These are phyloP conservation scores for Thunnus albacares DNA, from an alignment of 2,797 vertebrate species.

Conservation along the genomic window DNA sequence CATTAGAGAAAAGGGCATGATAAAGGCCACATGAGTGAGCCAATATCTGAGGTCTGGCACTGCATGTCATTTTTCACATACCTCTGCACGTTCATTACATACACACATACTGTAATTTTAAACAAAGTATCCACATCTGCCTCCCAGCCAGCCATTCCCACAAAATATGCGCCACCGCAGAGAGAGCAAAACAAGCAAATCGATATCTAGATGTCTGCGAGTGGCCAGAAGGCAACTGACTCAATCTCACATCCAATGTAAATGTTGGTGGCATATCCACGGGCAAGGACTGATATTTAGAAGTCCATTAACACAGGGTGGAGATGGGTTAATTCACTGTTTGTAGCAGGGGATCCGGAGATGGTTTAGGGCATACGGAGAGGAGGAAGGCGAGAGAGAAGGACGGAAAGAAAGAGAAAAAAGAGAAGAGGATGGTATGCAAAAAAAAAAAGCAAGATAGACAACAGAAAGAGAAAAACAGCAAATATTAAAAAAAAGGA, in stretches of 20 bases:
- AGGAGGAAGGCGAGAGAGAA: constrained; percentile 39
- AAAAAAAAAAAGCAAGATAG: constrained; percentile 16
- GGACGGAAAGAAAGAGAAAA: constrained; percentile 20
- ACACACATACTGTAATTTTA: constrained; percentile 21
- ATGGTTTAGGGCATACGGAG: constrained; percentile 56
- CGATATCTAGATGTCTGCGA: constrained; percentile 54
- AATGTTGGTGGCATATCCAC: constrained; percentile 80
- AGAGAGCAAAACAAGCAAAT: constrained; percentile 70
- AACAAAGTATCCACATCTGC: constrained; percentile 43
- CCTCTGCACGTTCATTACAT: constrained; percentile 43
- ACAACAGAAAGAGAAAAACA: constrained; percentile 9
- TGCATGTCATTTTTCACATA: constrained; percentile 35
- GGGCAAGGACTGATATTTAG: constrained; percentile 83
- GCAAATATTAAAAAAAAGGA: constrained; percentile 13
- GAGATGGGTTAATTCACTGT: constrained; percentile 82
- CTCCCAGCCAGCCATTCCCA: constrained; percentile 48
- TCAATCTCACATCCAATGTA: constrained; percentile 72
- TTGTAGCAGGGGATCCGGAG: constrained; percentile 68
- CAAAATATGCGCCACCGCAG: constrained; percentile 51
- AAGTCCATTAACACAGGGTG: constrained; percentile 83
- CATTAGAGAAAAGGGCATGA: constrained; percentile 60
- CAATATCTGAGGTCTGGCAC: constrained; percentile 8
- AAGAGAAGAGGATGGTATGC: constrained; percentile 5
- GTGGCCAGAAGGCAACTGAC: constrained; percentile 71
- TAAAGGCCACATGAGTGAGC: constrained; percentile 45